Evolutionary conservation across 2,113 vertebrate species (phyloP), one percentile per base, ranked within the genome.

Genomic region (Calidris pygmaea): DNA sequence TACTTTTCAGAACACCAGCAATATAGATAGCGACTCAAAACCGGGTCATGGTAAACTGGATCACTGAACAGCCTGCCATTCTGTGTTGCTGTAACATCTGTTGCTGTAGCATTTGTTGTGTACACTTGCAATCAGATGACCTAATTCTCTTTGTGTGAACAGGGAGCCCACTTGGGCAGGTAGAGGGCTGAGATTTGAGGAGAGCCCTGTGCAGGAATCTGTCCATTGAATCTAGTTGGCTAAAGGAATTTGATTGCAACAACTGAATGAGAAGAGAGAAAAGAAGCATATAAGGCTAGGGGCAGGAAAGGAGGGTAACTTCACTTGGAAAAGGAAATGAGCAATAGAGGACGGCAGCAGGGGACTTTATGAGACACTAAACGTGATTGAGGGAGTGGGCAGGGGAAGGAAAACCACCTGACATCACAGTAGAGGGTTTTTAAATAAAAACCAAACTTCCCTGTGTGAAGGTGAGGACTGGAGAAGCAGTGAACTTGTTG

Each of bases 91-190:
- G 58, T 34, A 75, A 89, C 77, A 95, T 85, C 91, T 95, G 93
- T 87, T 96, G 74, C 91, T 92, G 84, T 45, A 81, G 73, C 27
- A 47, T 91, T 95, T 87, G 77, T 45, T 96, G 77, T 66, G 70
- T 58, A 30, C 15, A 1, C 50, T 93, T 88, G 53, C 62, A 50
- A 47, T 27, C 58, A 87, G 85, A 70, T 94, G 87, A 95, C 89
- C 81, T 76, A 92, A 84, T 82, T 95, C 89, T 95, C 30, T 66
- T 45, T n/a, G 66, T 78, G 83, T 82, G 60, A 90, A 11, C 43
- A 74, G n/a, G 48, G 79, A 93, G 45, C 3, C 4, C 53, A 32
- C 76, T 90, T 84, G 55, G 12, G 52, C 30, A 92, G 77, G 80
- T 39, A 90, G 58, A 62, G 47, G 22, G 13, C 35, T 86, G 68